Percentiles rank a stretch among this genome's conserved stretches.
phyloP scores from a whole-genome alignment of 2,888 invertebrate genomes.

The Plemyria rubiginata region DNA sequence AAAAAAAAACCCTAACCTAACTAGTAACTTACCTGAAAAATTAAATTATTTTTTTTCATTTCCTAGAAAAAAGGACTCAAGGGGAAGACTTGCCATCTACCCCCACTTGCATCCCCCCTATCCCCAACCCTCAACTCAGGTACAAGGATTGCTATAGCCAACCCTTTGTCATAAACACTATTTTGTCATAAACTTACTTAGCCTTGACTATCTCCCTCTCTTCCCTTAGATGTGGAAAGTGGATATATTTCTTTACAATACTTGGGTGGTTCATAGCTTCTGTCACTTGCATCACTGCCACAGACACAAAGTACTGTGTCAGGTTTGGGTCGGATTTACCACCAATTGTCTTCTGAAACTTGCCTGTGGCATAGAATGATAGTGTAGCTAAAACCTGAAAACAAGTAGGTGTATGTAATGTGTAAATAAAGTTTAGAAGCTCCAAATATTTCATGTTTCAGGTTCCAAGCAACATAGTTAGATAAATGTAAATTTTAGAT shows the following conservation, averaged over 20 bases:
- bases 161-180: neutral
- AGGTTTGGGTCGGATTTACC: slow-evolving; percentile 71
- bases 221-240: slow-evolving; percentile 73
- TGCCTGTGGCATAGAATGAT: slow-evolving; percentile 75
- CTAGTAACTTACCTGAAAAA: too few relatives aligned
- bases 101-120: too few relatives aligned
- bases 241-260: slow-evolving; percentile 76
- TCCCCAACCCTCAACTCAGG: too few relatives aligned
- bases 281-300: slow-evolving; percentile 71
- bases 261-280: slow-evolving; percentile 73
- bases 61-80: too few relatives aligned
- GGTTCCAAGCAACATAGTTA: neutral
- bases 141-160: too few relatives aligned
- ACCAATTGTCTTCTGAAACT: slow-evolving; percentile 71
- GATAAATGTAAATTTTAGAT: neutral
- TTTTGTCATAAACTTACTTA: slow-evolving; percentile 65
- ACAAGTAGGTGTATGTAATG: neutral
- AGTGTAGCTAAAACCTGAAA: slow-evolving; percentile 71
- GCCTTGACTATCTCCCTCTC: slow-evolving; percentile 73
- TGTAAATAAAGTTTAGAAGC: slow-evolving; percentile 1
- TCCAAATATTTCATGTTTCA: neutral
- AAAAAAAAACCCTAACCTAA: too few relatives aligned
- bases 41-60: too few relatives aligned
- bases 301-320: slow-evolving; percentile 72
- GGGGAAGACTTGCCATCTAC: too few relatives aligned